Evolutionary conservation across 2,888 invertebrate species (phyloP), one percentile per base, ranked within the genome.

Genomic region (Nephrocerus scutellatus): DNA sequence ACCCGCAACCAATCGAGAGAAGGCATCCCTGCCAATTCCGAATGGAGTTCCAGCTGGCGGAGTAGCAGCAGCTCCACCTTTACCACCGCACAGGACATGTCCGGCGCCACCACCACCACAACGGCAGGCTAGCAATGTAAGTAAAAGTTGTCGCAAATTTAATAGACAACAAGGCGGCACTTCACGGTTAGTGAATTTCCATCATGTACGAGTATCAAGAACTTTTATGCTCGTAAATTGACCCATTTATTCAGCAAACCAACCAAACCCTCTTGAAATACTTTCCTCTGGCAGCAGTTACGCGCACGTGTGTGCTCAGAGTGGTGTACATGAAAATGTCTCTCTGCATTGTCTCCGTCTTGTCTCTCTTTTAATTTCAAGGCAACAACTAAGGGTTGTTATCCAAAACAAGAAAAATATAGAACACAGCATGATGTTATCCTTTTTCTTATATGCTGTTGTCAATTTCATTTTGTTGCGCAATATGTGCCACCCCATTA

Each of bases 61-160:
- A n/a, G n/a, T n/a, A n/a, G n/a, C n/a, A n/a, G n/a, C n/a, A n/a
- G 62, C 66, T 23, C 68, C 68, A 39, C 65, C 68, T 30, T 48
- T 66, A 46, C 69, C 69, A 30, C 67, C 69, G 15, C 69, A 69
- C 51, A 60, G 69, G 48, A 61, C 56, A 31, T 63, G 67, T 46
- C 68, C 68, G 35, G 60, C 62, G 16, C 68, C 68, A 30, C 68
- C 66, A n/a, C 66, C 66, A 20, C 68, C 68, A 19, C 60, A 57
- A 35, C 56, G 68, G 21, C 67, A 65, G 44, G 53, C 63, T 7
- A 59, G 57, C 54, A 63, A 57, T 54, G 67, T 67, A 50, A 65
- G 66, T 60, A 49, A 36, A 8, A 16, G n/a, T 8, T 36, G 24
- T 7, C 25, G 13, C 9, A 18, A 23, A 16, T 30, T n/a, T 30